Conservation (phyloP, 2,113 vertebrate species). For the Origma solitaria region DNA sequence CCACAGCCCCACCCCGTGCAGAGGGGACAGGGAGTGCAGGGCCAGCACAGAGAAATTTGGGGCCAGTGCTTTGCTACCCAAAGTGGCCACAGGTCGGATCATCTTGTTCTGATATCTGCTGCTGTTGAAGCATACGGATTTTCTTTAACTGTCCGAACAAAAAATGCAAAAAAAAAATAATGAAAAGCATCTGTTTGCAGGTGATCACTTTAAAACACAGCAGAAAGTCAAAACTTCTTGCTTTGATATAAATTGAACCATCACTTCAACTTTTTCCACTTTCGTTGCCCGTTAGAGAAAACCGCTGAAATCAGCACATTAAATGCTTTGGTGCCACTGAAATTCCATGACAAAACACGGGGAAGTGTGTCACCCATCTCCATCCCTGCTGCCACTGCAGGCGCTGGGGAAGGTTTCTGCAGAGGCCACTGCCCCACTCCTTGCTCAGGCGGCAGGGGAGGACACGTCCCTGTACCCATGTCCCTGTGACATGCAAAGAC, state of each 20-base stretch:
- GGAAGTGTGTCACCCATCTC: accelerated
- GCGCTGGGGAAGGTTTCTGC: not conserved
- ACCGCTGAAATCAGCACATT: not conserved
- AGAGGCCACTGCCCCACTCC: not conserved
- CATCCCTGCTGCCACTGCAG: not conserved
- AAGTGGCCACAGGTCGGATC: accelerated
- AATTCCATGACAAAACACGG: accelerated
- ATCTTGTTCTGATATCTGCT: not conserved
- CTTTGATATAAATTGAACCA: not conserved
- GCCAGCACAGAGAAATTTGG: accelerated
- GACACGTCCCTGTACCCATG: accelerated
- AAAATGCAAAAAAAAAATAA: not conserved
- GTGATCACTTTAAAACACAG: not conserved
- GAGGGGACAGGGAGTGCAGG: not conserved
- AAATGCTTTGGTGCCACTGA: not conserved
- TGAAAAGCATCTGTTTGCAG: not conserved
- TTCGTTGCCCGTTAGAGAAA: accelerated
- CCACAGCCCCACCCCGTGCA: accelerated
- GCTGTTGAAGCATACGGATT: not conserved
- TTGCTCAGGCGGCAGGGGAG: accelerated
- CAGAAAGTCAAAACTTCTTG: not conserved
- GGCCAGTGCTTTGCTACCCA: not conserved
- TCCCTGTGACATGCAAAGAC: not conserved
- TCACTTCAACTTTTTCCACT: not conserved
- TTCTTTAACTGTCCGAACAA: not conserved